Percentiles rank a stretch among this genome's conserved stretches.
Conservation (phyloP, 2,888 invertebrate species). For the Tubulanus polymorphus region DNA sequence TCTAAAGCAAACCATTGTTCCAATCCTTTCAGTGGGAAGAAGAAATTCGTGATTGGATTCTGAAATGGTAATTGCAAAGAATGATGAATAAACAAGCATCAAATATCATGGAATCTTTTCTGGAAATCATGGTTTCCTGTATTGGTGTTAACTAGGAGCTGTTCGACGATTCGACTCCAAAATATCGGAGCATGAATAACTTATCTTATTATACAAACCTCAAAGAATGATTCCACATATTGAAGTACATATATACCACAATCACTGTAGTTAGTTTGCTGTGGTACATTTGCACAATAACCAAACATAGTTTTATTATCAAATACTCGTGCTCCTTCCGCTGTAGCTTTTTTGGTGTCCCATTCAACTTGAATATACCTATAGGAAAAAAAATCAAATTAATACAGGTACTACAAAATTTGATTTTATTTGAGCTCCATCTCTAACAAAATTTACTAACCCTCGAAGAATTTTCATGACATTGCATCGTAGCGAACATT, state of each 20-base stretch:
- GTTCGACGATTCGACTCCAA: too few species aligned
- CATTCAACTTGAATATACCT: conserved; percentile 58
- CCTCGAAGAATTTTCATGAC: conserved; percentile 88
- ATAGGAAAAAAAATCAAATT: conserved; percentile 5
- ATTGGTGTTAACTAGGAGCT: not conserved
- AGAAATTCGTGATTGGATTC: conserved; percentile 78
- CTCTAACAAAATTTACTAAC: conserved; percentile 57
- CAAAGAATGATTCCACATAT: conserved; percentile 94
- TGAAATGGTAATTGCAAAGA: conserved; percentile 57
- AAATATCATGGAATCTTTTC: too few species aligned
- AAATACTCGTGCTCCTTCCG: conserved; percentile 60
- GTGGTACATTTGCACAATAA: conserved; percentile 86
- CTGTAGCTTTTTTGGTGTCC: conserved; percentile 46
- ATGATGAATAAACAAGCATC: not conserved
- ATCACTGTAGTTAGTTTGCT: conserved; percentile 94
- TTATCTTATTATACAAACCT: conserved; percentile 58
- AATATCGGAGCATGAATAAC: too few species aligned
- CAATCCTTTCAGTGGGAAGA: conserved; percentile 76
- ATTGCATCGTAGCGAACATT: conserved; percentile 71
- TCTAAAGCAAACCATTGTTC: conserved; percentile 84
- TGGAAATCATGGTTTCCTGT: not conserved
- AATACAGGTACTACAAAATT: too few species aligned
- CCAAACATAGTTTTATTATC: conserved; percentile 82
- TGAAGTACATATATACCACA: conserved; percentile 94
- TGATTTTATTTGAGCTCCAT: too few species aligned